Evolutionary conservation across 2,888 invertebrate species (phyloP).

Genomic region (Agrotis segetum): DNA sequence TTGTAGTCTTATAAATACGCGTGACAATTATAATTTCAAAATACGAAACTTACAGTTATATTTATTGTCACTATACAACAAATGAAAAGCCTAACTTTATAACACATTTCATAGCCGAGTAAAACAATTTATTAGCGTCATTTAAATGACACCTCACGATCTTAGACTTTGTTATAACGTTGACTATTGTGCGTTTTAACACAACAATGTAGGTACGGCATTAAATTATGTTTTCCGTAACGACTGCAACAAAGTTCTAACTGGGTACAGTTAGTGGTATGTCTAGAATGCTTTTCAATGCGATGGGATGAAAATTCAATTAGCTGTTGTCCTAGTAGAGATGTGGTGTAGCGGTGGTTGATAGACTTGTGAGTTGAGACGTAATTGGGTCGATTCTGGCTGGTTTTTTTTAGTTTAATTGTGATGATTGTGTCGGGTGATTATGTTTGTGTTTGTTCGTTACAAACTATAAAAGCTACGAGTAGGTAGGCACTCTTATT

Average conservation of each 20-base stretch:
- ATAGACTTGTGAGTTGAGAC: constrained; percentile 7
- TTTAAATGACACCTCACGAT: constrained; percentile 58
- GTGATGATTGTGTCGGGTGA: too few species aligned
- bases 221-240: constrained; percentile 57
- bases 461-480: background rate
- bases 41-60: background rate
- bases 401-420: constrained; percentile 12
- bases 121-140: constrained; percentile 52
- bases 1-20: too few species aligned
- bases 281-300: constrained; percentile 55
- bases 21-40: background rate
- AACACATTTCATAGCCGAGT: constrained; percentile 27
- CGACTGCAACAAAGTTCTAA: constrained; percentile 43
- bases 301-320: constrained; percentile 54
- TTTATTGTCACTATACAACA: constrained; percentile 18
- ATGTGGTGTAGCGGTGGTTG: constrained; percentile 32
- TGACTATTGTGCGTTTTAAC: constrained; percentile 52
- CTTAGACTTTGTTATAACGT: constrained; percentile 46
- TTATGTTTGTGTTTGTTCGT: background rate
- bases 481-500: too few species aligned
- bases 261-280: constrained; percentile 49
- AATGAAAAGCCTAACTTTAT: constrained; percentile 34
- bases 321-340: constrained; percentile 38
- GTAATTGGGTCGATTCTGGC: constrained; percentile 34
- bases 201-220: constrained; percentile 49